Base-by-base conservation (phyloP, 2,113 vertebrate species). In the Genyomyrus donnyi region DNA sequence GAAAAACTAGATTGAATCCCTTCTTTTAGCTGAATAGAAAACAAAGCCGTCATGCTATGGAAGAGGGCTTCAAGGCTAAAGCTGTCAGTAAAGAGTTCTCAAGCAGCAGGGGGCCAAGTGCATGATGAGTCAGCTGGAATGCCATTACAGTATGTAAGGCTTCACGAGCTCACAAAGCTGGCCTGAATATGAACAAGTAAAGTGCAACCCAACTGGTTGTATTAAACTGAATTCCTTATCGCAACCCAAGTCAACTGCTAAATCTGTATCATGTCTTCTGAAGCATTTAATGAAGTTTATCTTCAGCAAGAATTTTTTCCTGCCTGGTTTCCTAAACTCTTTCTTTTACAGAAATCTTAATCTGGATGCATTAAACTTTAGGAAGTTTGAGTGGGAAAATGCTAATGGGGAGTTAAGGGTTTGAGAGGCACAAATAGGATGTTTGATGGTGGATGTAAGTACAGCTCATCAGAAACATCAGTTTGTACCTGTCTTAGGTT, bases 401-500 rank as follows among this genome's bases (percentile, higher is more conserved):
- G 27, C n/a, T 31, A 11, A 70, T 0, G 3, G 3, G 11, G 13
- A 70, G 62, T 3, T 31, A 3, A 31, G 3, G 27, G 3, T 31
- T 70, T 31, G 10, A 70, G 10, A 13, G 27, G n/a, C 3, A 27
- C n/a, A 31, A 70, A 70, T 80, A 42, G 13, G 15, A 19, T 17
- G 35, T 7, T 35, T 35, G 35, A 80, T 31, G 9, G 70, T 39
- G 74, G 6, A 42, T 42, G 74, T 19, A 19, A 80, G 35, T 17
- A 13, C 15, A 80, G 35, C 4, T 42, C 15, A 39, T 19, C 35
- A 19, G 74, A 39, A 42, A 8, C 15, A 42, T 42, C 74, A 80
- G 35, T 17, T 4, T 80, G 39, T 96, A 99, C 98, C 97, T 96
- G 95, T 88, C 24, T 92, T 93, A 50, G 97, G 96, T 3, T 96